Evolutionary conservation across 2,113 vertebrate genomes (phyloP).

Genomic region (Poicephalus gulielmi): DNA sequence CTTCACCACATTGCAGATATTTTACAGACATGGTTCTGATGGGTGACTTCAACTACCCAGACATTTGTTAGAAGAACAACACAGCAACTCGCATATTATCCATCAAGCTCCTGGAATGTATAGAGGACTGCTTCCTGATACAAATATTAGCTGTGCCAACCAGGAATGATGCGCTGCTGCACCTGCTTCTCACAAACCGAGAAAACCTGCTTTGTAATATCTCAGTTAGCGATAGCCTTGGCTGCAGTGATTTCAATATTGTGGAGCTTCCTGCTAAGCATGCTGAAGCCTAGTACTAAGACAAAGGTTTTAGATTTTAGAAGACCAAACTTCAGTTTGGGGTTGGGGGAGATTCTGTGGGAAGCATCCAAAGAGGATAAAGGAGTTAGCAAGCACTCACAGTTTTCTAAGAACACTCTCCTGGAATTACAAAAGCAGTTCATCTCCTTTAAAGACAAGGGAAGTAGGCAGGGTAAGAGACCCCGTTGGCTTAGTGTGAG

Average conservation of each 20-base stretch:
- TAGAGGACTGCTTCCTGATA: neutral
- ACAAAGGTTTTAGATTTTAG: neutral
- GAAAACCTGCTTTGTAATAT: neutral
- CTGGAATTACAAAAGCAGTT: neutral
- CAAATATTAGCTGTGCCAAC: neutral
- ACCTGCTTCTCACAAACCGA: neutral
- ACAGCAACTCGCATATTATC: neutral
- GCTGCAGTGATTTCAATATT: neutral
- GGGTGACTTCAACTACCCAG: neutral
- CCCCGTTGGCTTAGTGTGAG: neutral
- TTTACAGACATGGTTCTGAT: neutral
- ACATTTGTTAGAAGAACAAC: neutral
- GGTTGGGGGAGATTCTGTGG: neutral
- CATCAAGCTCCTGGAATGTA: neutral
- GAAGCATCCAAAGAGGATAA: neutral
- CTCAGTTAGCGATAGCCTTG: neutral
- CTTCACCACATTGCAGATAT: neutral
- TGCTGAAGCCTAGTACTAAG: neutral
- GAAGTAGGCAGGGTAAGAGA: neutral
- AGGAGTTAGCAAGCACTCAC: neutral
- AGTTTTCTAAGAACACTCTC: neutral
- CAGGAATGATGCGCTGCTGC: neutral
- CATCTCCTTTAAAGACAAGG: neutral
- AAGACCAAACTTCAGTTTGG: neutral
- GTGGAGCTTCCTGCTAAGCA: neutral